Base-by-base conservation (phyloP, 2,113 vertebrate species). In the Neotoma lepida region DNA sequence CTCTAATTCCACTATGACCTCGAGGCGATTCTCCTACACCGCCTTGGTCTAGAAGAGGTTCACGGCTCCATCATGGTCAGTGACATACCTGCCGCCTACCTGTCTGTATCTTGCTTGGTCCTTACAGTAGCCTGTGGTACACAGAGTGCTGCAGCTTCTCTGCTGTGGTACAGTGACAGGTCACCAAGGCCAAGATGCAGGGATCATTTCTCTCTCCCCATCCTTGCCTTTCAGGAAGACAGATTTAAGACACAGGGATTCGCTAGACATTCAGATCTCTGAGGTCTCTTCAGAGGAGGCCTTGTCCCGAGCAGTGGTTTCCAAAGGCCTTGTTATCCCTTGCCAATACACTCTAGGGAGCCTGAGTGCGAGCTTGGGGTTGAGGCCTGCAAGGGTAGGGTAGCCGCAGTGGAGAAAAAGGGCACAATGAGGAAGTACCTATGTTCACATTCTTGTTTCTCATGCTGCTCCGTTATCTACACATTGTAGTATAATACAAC, bases 41-140 rank as follows among this genome's bases (percentile, higher is more conserved):
- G 44, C 0, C 28, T 88, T 30, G 63, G 14, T 39, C 39, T 26
- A 30, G 63, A 64, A 86, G 51, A 54, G 71, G 15, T 12, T 4
- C 20, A 22, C 39, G 10, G 0, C 2, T 3, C 33, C 33, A 9
- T 12, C 71, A 28, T 15, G 24, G 35, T 35, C 30, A 6, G 26
- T 7, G 4, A 26, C 2, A 2, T 1, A 17, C 15, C 68, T n/a
- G 28, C 18, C 51, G n/a, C n/a, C n/a, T n/a, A n/a, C n/a, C n/a
- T n/a, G 24, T 20, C 15, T 4, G 6, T 44, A 0, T 1, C 0
- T 9, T 8, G n/a, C 0, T 18, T 0, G 20, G 49, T 68, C 20
- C 33, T 89, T 39, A 0, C 0, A 7, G 54, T 4, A 56, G 81
- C 30, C 4, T 0, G 0, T 13, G 70, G 84, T 39, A n/a, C 0